Conservation (phyloP, 2,888 invertebrate genomes). For the Cinara cedri region DNA sequence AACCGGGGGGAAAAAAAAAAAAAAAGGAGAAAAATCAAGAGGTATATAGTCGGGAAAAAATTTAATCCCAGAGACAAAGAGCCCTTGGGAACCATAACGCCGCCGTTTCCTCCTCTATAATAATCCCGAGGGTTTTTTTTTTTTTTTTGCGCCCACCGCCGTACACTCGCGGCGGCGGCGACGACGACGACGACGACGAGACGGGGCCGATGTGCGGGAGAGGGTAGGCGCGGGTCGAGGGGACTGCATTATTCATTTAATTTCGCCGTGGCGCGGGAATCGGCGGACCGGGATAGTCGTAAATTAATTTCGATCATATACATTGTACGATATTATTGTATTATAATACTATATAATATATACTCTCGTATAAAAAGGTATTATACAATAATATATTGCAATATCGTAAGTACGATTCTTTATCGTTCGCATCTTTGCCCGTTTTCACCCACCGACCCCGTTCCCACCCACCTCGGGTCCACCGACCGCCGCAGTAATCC, state of each 20-base stretch:
- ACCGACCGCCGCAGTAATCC: constrained; percentile 21
- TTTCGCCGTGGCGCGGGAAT: constrained; percentile 26
- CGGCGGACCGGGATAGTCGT: neutral
- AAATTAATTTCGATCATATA: constrained; percentile 52
- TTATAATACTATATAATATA: neutral
- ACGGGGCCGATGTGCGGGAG: neutral
- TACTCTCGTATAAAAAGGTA: too few relatives aligned
- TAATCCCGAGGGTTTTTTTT: constrained; percentile 48
- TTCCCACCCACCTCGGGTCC: neutral
- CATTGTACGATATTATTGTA: neutral
- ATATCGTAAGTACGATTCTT: neutral
- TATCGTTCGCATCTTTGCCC: neutral
- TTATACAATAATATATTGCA: neutral
- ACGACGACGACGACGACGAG: neutral
- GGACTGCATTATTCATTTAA: constrained; percentile 55
- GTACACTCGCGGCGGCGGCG: neutral
- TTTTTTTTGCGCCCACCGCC: neutral
- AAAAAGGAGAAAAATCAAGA: constrained; percentile 55
- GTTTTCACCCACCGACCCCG: neutral
- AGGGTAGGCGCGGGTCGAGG: neutral
- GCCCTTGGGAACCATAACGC: constrained; percentile 58
- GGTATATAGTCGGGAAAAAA: constrained; percentile 38
- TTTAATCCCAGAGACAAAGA: constrained; percentile 58
- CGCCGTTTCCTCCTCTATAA: constrained; percentile 51
- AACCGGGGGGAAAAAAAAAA: neutral